These are phyloP conservation scores for Cerastoderma edule DNA, from an alignment of 2,888 invertebrate genomes.

Conservation along the genomic window DNA sequence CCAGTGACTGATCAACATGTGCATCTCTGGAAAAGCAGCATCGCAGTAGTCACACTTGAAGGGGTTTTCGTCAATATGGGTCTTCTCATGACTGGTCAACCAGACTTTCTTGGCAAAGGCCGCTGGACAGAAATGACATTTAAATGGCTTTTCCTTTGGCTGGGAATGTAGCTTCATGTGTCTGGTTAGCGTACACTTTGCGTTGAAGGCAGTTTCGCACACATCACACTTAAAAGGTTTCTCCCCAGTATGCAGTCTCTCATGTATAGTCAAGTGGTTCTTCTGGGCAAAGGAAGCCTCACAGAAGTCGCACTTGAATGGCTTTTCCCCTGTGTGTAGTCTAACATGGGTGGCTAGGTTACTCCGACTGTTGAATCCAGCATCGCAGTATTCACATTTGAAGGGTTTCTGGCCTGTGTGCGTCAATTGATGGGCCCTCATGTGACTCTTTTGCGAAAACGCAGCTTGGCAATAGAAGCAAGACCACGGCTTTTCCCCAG, in stretches of 20 bases:
- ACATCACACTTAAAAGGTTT: conserved; percentile 15
- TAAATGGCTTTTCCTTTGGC: not conserved
- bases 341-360: conserved; percentile 14
- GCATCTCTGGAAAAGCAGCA: conserved; percentile 16
- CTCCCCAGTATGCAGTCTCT: conserved; percentile 15
- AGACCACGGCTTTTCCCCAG: conserved; percentile 12
- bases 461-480: conserved; percentile 20
- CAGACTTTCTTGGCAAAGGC: conserved; percentile 14
- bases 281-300: conserved; percentile 17
- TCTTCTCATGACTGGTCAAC: conserved; percentile 18
- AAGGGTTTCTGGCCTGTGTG: conserved; percentile 15
- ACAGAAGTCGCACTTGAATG: conserved; percentile 12
- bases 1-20: conserved; percentile 14
- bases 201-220: conserved; percentile 9
- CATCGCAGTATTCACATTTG: conserved; percentile 15
- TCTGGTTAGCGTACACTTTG: conserved; percentile 8
- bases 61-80: conserved; percentile 19
- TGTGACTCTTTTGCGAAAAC: conserved; percentile 13
- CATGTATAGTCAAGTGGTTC: conserved; percentile 11
- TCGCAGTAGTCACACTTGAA: conserved; percentile 18
- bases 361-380: conserved; percentile 13
- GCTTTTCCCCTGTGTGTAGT: conserved; percentile 15
- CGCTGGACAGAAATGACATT: conserved; percentile 17
- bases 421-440: conserved; percentile 14
- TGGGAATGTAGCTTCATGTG: conserved; percentile 10